Conservation (phyloP, 2,797 vertebrate genomes). For the Ispidina picta region DNA sequence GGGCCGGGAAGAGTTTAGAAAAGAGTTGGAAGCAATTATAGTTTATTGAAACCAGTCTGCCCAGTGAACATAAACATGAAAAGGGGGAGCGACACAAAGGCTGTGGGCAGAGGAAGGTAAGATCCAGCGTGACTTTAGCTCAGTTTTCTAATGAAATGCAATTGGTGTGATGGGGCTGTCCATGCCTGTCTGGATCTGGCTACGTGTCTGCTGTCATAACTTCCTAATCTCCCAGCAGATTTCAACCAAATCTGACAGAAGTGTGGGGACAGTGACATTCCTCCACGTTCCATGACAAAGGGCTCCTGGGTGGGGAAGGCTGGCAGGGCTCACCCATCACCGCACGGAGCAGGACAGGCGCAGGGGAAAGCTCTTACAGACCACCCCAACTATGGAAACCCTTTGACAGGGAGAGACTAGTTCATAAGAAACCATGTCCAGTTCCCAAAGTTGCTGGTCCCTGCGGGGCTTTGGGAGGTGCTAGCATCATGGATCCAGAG, state of each 20-base stretch:
- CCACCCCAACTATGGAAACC: neutral
- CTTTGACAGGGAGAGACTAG: neutral
- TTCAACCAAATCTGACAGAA: constrained; percentile 47
- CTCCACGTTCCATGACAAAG: neutral
- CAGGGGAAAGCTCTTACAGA: neutral
- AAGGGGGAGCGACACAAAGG: neutral
- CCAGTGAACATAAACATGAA: neutral
- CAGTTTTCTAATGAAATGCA: constrained; percentile 12
- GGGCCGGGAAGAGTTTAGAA: neutral
- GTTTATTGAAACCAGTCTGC: neutral
- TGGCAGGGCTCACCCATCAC: neutral
- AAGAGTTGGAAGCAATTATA: neutral
- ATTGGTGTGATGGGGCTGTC: neutral
- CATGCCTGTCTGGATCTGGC: constrained; percentile 21
- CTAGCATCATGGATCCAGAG: accelerated
- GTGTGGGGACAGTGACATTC: constrained; percentile 4
- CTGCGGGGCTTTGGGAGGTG: neutral
- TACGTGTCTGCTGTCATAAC: constrained; percentile 34
- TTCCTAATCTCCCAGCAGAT: constrained; percentile 40
- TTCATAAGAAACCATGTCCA: accelerated
- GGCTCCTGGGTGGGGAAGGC: neutral
- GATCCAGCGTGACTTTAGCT: neutral
- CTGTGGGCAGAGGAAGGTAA: neutral
- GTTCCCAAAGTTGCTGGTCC: accelerated
- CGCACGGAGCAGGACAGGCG: accelerated